phyloP scores from a whole-genome alignment of 1,140 invertebrate genomes.

The Lasioglossum albipes region DNA sequence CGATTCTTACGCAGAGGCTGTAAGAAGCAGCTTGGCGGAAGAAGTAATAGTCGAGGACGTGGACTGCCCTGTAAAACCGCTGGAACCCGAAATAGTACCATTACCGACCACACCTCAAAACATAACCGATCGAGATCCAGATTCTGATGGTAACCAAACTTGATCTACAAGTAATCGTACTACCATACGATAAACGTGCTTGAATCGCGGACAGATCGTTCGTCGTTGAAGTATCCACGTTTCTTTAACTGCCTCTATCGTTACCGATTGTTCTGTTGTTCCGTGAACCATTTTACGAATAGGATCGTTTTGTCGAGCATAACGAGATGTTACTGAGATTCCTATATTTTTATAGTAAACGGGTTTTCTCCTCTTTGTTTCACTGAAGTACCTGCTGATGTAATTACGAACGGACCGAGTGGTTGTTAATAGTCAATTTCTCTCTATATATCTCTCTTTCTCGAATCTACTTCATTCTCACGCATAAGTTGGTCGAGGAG shows the following conservation, averaged over 20 bases:
- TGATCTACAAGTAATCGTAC: slow-evolving; percentile 73
- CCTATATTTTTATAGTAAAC: background rate
- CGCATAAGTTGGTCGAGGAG: background rate
- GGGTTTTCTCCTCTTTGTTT: background rate
- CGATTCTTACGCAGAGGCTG: slow-evolving; percentile 79
- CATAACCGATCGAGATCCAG: slow-evolving; percentile 70
- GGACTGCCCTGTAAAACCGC: slow-evolving; percentile 69
- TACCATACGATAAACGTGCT: slow-evolving; percentile 33
- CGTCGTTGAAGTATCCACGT: slow-evolving; percentile 15
- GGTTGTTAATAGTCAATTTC: slow-evolving; percentile 1
- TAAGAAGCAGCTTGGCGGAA: slow-evolving; percentile 83
- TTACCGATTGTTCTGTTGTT: background rate
- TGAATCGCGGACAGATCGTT: slow-evolving; percentile 27
- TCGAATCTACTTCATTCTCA: background rate
- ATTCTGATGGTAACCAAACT: slow-evolving; percentile 78
- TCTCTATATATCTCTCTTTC: too few species aligned
- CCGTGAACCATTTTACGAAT: background rate
- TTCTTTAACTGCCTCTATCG: background rate
- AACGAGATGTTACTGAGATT: background rate
- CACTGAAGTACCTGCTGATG: background rate
- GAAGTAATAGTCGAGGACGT: slow-evolving; percentile 79
- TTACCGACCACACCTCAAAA: slow-evolving; percentile 49
- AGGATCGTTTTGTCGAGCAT: background rate
- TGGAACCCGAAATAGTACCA: slow-evolving; percentile 72
- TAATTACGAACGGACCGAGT: background rate